A percentile compares a stretch with the other conserved stretches of the same genome.
Conservation (phyloP, 92 coral and sea anemone species). For the Epizoanthus scotinus region DNA sequence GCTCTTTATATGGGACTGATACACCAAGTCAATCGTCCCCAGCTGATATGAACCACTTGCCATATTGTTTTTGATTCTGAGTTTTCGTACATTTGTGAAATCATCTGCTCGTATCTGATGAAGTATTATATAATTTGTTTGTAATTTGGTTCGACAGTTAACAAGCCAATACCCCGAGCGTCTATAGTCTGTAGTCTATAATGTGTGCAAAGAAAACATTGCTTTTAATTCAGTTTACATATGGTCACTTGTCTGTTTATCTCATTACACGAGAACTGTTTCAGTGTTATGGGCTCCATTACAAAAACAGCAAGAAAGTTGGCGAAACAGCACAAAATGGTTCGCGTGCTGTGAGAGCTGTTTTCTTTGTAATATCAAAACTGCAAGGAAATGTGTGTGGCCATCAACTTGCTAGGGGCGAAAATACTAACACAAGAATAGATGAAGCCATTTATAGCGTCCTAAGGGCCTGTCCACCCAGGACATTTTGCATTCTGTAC, state of each 20-base stretch:
- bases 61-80: not conserved
- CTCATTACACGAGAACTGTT: constrained; percentile 42
- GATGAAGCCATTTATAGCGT: constrained; percentile 2
- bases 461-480: not conserved
- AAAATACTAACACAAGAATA: not conserved
- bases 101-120: constrained; percentile 30
- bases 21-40: not conserved
- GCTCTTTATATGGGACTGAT: constrained; percentile 11
- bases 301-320: constrained; percentile 44
- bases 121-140: constrained; percentile 11
- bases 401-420: not conserved
- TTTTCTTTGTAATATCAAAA: constrained; percentile 37
- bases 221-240: constrained; percentile 44
- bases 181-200: not conserved
- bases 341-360: constrained; percentile 43
- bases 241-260: constrained; percentile 43
- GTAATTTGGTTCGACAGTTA: constrained; percentile 27
- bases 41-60: not conserved
- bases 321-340: constrained; percentile 27
- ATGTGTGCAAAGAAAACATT: constrained; percentile 47
- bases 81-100: not conserved
- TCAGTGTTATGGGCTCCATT: constrained; percentile 40
- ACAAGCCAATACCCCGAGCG: constrained; percentile 2
- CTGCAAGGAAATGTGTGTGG: constrained; percentile 26
- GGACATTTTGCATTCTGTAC: constrained; percentile 24